Percentiles rank a stretch among this genome's conserved stretches.
Conservation (phyloP, 2,888 invertebrate species). For the Rhagophthalmus giganteus region DNA sequence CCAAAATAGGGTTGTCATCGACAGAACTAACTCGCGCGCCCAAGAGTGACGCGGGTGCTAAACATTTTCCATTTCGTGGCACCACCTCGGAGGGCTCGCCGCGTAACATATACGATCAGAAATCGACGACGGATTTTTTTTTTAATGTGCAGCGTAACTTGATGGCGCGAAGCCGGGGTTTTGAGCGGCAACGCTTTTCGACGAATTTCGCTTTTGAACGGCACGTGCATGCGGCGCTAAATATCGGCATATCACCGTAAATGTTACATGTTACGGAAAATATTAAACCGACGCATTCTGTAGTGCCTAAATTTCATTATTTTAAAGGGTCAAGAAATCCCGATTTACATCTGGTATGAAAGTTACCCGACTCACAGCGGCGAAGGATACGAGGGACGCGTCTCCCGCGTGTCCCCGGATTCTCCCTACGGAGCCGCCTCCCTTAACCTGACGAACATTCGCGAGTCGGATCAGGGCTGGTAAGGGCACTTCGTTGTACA, state of each 20-base stretch:
- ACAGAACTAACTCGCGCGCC: no score
- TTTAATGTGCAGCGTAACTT: no score
- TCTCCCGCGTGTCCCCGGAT: constrained; percentile 85
- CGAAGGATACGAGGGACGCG: constrained; percentile 90
- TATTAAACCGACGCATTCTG: no score
- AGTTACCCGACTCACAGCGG: constrained; percentile 96
- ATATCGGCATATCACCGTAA: no score
- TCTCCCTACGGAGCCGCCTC: constrained; percentile 89
- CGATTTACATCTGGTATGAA: constrained; percentile 98
- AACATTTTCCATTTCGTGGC: no score
- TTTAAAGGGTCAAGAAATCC: constrained; percentile 89
- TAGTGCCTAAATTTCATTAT: no score
- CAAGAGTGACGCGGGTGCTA: no score
- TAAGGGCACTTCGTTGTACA: constrained; percentile 70
- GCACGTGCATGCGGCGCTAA: neutral
- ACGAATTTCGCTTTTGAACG: neutral
- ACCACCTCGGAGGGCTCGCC: no score
- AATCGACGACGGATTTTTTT: no score
- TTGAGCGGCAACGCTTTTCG: constrained; percentile 1
- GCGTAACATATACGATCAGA: no score
- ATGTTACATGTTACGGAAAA: no score
- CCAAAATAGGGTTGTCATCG: no score
- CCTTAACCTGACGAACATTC: constrained; percentile 93
- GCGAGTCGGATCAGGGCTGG: constrained; percentile 94
- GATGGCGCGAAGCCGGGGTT: neutral